A percentile compares a stretch with the other conserved stretches of the same genome.
Conservation (phyloP, 2,888 invertebrate genomes). For the Ischnus inquisitorius region DNA sequence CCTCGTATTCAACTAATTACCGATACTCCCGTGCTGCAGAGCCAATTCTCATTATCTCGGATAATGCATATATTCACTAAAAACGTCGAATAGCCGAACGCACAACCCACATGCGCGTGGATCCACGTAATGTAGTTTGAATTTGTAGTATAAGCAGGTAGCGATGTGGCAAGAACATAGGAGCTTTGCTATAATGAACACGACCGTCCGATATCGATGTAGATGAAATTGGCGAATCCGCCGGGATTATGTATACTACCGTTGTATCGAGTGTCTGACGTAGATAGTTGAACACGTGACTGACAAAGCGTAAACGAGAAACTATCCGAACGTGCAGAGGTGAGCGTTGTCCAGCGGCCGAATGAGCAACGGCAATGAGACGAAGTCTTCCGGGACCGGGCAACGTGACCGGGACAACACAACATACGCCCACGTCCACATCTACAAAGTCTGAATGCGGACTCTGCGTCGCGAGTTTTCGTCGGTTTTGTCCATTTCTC, state of each 20-base stretch:
- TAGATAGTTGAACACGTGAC: conserved; percentile 15
- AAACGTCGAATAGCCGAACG: background rate
- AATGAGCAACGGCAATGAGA: background rate
- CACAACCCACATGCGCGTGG: background rate
- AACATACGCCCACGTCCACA: background rate
- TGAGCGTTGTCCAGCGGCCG: background rate
- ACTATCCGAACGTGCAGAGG: background rate
- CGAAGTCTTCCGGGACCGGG: conserved; percentile 2
- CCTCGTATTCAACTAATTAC: background rate
- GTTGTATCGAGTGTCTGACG: background rate
- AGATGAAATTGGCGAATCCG: conserved; percentile 17
- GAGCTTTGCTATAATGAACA: background rate
- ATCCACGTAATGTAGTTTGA: background rate
- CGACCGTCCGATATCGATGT: background rate
- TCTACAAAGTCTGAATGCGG: background rate
- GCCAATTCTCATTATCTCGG: background rate
- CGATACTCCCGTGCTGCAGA: background rate
- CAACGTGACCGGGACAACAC: background rate
- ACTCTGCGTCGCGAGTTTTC: conserved; percentile 7
- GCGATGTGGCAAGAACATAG: conserved; percentile 11
- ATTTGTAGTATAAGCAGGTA: background rate
- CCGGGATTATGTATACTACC: background rate
- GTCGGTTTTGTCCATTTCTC: too few relatives aligned
- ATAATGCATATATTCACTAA: background rate
- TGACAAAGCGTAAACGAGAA: background rate